These are phyloP conservation scores for Epistrophe grossulariae DNA, from an alignment of 2,888 invertebrate genomes.

Conservation along the genomic window DNA sequence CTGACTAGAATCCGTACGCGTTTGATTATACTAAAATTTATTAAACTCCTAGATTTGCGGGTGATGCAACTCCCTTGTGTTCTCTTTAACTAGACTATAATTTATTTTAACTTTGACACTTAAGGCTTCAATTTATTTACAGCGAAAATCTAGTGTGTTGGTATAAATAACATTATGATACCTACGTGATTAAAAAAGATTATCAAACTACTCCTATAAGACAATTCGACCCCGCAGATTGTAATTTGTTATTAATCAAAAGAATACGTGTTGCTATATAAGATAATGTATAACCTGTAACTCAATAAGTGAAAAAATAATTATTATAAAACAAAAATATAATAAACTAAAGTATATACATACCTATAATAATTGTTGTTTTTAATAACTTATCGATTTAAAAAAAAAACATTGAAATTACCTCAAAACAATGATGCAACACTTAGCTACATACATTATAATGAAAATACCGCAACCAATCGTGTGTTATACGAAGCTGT, in stretches of 20 bases:
- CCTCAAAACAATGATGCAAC: conserved; percentile 52
- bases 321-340: conserved; percentile 12
- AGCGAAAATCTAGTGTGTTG: too few species aligned
- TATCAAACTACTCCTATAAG: not conserved
- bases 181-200: not conserved
- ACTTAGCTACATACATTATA: not conserved
- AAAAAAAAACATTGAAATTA: conserved; percentile 22
- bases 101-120: too few species aligned
- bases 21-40: too few species aligned
- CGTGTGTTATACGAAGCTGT: conserved; percentile 3
- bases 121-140: too few species aligned
- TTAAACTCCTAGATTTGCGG: too few species aligned
- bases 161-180: not conserved
- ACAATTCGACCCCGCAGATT: not conserved
- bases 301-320: not conserved
- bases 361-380: conserved; percentile 20
- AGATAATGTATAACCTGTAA: not conserved
- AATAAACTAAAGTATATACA: not conserved
- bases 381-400: conserved; percentile 21
- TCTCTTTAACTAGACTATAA: too few species aligned
- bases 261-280: not conserved
- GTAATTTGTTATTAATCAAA: not conserved
- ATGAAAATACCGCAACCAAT: conserved; percentile 10
- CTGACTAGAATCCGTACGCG: too few species aligned
- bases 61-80: too few species aligned